Evolutionary conservation across 2,888 invertebrate genomes (phyloP), one percentile per base, ranked within the genome.

Genomic region (Sylvicola cinctus): DNA sequence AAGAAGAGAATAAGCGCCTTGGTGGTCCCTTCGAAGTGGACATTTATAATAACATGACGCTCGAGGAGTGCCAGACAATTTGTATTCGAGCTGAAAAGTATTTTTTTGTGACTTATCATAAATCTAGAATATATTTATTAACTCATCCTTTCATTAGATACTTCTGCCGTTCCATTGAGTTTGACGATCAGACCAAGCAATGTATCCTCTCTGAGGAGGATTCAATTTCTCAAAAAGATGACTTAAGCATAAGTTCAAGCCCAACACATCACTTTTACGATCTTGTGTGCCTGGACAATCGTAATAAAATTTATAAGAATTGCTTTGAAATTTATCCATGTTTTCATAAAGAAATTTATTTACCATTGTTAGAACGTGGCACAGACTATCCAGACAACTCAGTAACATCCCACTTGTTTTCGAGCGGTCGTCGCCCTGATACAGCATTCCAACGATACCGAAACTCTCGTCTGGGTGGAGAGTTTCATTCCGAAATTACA

Each of bases 141-240:
- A n/a, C n/a, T n/a, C n/a, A n/a, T n/a, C n/a, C n/a, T n/a, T n/a
- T n/a, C n/a, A n/a, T 20, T 44, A 74, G 74, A 50, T 75, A 80
- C 52, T 83, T 84, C 48, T 87, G 87, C 49, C 75, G 87, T 20
- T 85, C 87, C 3, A 76, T 88, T 30, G 84, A 85, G 51, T 87
- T 80, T 49, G 85, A 88, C 48, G 83, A 83, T 43, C 76, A 79
- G 64, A 79, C 79, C 3, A 72, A 77, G 36, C 76, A 79, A 46
- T 88, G 88, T 47, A 77, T 83, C n/a, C 64, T 88, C 29, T 85
- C 84, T 1, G 87, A 87, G 55, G 88, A 88, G 58, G 87, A 88
- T 51, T 85, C 85, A 0, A 74, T 81, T 28, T 85, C 84, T 0
- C 83, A 84, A 52, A 81, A 83, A 49, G 83, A 85, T 51, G 84